phyloP scores from a whole-genome alignment of 2,113 vertebrate species.

The Scortum barcoo region DNA sequence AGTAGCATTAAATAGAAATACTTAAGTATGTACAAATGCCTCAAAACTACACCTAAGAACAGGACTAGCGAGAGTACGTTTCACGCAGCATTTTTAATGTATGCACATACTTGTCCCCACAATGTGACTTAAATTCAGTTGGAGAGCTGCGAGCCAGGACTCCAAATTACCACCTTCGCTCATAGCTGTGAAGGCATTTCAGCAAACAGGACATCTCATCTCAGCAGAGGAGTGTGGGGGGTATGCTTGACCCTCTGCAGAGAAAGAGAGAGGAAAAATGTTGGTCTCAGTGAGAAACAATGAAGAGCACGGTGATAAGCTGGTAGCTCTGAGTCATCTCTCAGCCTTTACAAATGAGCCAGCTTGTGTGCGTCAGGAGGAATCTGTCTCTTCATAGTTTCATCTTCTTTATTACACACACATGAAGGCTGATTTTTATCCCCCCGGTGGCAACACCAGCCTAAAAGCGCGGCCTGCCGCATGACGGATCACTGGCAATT shows the following conservation, averaged over 20 bases:
- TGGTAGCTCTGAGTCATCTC: not conserved
- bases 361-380: slow-evolving; percentile 5
- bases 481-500: slow-evolving; percentile 63
- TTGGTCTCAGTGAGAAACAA: slow-evolving; percentile 20
- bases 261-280: slow-evolving; percentile 14
- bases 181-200: slow-evolving; percentile 65
- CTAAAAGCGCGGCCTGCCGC: not conserved
- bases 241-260: slow-evolving; percentile 25
- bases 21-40: no score
- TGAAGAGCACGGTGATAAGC: slow-evolving; percentile 16
- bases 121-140: slow-evolving; percentile 54
- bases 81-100: no score
- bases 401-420: slow-evolving; percentile 50
- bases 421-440: slow-evolving; percentile 17
- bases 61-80: not conserved
- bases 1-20: not conserved
- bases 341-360: slow-evolving; percentile 43
- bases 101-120: slow-evolving; percentile 43
- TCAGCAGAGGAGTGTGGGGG: slow-evolving; percentile 21
- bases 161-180: slow-evolving; percentile 62
- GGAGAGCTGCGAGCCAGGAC: slow-evolving; percentile 30
- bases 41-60: not conserved
- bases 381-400: slow-evolving; percentile 28
- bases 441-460: not conserved
- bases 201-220: slow-evolving; percentile 60